Base-by-base conservation (phyloP, 2,888 invertebrate genomes). In the Drosophila phalerata region DNA sequence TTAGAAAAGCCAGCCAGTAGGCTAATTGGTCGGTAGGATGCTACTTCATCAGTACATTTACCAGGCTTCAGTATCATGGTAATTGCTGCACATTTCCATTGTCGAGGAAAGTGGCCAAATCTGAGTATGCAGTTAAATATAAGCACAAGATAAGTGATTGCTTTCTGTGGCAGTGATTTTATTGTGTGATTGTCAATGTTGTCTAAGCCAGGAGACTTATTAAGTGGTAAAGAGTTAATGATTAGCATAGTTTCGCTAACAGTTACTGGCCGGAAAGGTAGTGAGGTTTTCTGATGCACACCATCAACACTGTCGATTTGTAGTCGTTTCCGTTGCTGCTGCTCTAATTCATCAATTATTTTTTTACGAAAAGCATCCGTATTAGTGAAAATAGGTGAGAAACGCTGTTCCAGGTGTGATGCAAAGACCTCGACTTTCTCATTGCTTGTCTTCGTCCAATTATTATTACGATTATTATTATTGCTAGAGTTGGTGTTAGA, bases 61-160 rank as follows among this genome's bases (percentile, higher is more conserved):
- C n/a, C n/a, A n/a, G n/a, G n/a, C n/a, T n/a, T n/a, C n/a, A n/a
- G n/a, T n/a, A n/a, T n/a, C n/a, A n/a, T n/a, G n/a, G n/a, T n/a
- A n/a, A n/a, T n/a, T n/a, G n/a, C n/a, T 3, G 61, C 61, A 10
- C n/a, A 30, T 45, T 61, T 61, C 61, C 61, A 61, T 34, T 45
- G 48, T 0, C 15, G 4, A 11, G 58, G 58, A 17, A 48, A 58
- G 9, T 58, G 17, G 8, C 32, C 40, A 1, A 30, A 9, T 13
- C 48, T 37, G 0, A 58, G 9, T 0, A 48, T 40, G 8, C 17
- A 10, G 17, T 58, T 58, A 13, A 17, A 58, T 10, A 58, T 48
- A 3, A 42, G 3, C 0, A 15, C 15, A 2, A 42, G 8, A 19
- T 48, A 40, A 1, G n/a, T 5, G 2, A 48, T 8, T 28, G 40